These are phyloP conservation scores for Phaethon lepturus DNA, from an alignment of 2,113 vertebrate genomes.

Conservation along the genomic window DNA sequence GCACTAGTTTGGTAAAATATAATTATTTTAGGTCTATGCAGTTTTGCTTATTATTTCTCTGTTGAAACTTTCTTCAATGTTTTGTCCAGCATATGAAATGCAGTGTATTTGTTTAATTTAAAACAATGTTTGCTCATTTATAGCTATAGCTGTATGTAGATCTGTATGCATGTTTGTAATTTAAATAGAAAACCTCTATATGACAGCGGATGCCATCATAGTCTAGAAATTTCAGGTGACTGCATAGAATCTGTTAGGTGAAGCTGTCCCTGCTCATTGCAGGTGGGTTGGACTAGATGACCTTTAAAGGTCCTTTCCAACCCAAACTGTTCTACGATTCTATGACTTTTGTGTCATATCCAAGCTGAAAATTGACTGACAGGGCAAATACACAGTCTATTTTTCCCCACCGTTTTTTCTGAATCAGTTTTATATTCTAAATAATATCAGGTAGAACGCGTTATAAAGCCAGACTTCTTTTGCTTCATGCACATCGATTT, in stretches of 20 bases:
- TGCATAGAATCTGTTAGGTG: not conserved
- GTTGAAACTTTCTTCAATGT: not conserved
- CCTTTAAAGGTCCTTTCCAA: too few species aligned
- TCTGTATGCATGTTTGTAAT: not conserved
- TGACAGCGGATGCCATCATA: fast-evolving
- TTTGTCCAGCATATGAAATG: not conserved
- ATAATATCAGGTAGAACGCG: not conserved
- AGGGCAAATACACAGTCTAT: not conserved
- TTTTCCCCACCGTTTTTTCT: not conserved
- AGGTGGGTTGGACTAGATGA: too few species aligned
- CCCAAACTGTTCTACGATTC: too few species aligned
- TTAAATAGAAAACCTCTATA: not conserved
- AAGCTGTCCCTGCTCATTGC: too few species aligned
- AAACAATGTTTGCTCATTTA: not conserved
- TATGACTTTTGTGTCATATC: not conserved
- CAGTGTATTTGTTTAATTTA: not conserved
- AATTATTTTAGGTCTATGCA: not conserved
- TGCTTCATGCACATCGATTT: not conserved
- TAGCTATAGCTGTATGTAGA: not conserved
- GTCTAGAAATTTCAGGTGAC: not conserved
- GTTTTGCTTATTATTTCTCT: not conserved
- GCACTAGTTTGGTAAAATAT: not conserved
- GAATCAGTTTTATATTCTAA: not conserved
- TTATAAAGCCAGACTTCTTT: not conserved
- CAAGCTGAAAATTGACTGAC: constrained; percentile 32